Evolutionary conservation across 2,888 invertebrate species (phyloP), one percentile per base, ranked within the genome.

Genomic region (Sinelater perroti): DNA sequence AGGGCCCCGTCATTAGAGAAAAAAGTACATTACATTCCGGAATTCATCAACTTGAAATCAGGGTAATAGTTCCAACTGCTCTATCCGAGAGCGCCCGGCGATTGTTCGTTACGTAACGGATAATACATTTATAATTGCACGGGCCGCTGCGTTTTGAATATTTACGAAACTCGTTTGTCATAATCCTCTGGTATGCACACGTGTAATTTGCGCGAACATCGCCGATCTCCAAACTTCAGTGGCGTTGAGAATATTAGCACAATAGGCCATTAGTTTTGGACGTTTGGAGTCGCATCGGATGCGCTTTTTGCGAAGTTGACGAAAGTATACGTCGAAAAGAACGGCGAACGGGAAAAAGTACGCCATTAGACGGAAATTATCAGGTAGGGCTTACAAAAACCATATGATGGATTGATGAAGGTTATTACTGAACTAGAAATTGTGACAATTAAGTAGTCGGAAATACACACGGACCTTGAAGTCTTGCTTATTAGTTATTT

Each of bases 11-110:
- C 60, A 60, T 63, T 63, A 63, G 49, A 46, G 45, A 60, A 64
- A 62, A 62, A 64, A 62, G 46, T 40, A 60, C 62, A 62, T 63
- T 63, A 63, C 53, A 61, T 58, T 61, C 61, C 64, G 59, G 58
- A 60, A 64, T 62, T 58, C 62, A 62, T 64, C 61, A 61, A 59
- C 46, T 56, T 52, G 55, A 52, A 57, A 57, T 57, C 61, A 46
- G 51, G 36, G 52, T 57, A 57, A 57, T 30, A 52, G 58, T 54
- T 61, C 31, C 57, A 54, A 57, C 57, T 53, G 47, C 56, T 42
- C 46, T 33, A 46, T 44, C 44, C 52, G 40, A 44, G 35, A 42
- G 26, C 31, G 24, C 49, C 47, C 35, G 50, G 28, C 45, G 33
- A 44, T 42, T 52, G 31, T 52, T 52, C 28, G 18, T 52, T 52